Conservation (phyloP, 2,113 vertebrate species). For the Epinephelus lanceolatus region DNA sequence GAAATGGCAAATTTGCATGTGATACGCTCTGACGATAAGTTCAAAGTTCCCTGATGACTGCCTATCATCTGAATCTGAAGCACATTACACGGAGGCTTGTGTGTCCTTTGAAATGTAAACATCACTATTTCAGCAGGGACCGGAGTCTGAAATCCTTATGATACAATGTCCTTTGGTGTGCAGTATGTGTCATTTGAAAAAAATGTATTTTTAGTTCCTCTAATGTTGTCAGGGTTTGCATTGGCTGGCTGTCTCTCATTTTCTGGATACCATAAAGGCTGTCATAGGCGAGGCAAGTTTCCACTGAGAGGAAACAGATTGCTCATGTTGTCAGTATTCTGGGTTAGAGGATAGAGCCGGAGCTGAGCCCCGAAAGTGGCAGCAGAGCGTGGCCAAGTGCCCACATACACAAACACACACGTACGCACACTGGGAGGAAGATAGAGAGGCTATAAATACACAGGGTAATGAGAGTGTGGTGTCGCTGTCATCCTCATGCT, state of each 20-base stretch:
- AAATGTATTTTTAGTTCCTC: conserved; percentile 44
- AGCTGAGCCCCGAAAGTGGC: conserved; percentile 71
- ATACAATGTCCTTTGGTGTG: conserved; percentile 6
- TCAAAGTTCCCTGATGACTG: conserved; percentile 25
- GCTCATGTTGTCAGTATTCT: conserved; percentile 72
- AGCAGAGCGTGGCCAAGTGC: conserved; percentile 66
- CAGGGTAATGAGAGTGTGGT: conserved; percentile 73
- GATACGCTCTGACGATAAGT: conserved; percentile 14
- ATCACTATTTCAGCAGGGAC: conserved; percentile 25
- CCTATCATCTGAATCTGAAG: conserved; percentile 34
- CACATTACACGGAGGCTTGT: neutral
- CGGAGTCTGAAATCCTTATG: neutral
- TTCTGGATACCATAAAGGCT: conserved; percentile 38
- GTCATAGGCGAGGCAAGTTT: conserved; percentile 40
- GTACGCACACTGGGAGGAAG: conserved; percentile 61
- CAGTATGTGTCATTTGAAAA: conserved; percentile 25
- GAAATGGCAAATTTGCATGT: conserved; percentile 37
- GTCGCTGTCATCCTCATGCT: conserved; percentile 65
- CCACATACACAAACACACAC: conserved; percentile 42
- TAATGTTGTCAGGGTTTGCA: conserved; percentile 42
- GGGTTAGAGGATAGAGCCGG: conserved; percentile 57
- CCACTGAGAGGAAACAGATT: conserved; percentile 68
- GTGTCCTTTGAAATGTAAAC: conserved; percentile 49
- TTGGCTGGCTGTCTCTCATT: conserved; percentile 38
- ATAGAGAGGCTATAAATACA: conserved; percentile 80